Base-by-base conservation (phyloP, 2,113 vertebrate genomes). In the Rhea americana region DNA sequence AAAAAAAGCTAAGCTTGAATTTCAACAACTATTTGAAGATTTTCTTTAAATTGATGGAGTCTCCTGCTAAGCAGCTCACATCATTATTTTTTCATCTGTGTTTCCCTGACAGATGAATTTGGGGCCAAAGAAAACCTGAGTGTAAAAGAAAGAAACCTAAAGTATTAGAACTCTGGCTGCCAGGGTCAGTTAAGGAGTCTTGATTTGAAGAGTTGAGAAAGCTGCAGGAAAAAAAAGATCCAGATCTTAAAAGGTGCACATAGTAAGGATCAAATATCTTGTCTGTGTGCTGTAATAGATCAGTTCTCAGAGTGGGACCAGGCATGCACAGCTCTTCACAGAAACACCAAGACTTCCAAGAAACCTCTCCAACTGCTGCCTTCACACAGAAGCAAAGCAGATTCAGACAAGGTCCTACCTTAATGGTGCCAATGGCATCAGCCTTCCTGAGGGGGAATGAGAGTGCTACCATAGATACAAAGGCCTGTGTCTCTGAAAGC, bases 1-100 rank as follows among this genome's bases (percentile, higher is more conserved):
- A 93, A 91, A 93, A 74, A 91, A 83, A 80, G 16, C 56, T 85
- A 91, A 97, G 78, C 65, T 95, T 94, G 86, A 65, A 56, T 96
- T 93, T 95, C 94, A 76, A 83, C 78, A 95, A 55, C 75, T 76
- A 28, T 87, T 91, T 85, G 82, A 91, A 89, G 61, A 90, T 95
- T 93, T 92, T 35, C 90, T 86, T 95, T 94, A 91, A 97, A 96
- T 95, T 71, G 93, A 67, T 68, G 73, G 85, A 72, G 53, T 80
- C 92, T 85, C 63, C 82, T 88, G 66, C 90, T 96, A 90, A 95
- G 85, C 56, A 56, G 71, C 51, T 94, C 66, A 61, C 58, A 75
- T 85, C 67, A 71, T 45, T 72, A 35, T 35, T 86, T 94, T 87
- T 89, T 94, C 67, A 77, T 93, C 62, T 26, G 53, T 47, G 67